Evolutionary conservation across 2,797 vertebrate genomes (phyloP).

Genomic region (Margarornis squamiger): DNA sequence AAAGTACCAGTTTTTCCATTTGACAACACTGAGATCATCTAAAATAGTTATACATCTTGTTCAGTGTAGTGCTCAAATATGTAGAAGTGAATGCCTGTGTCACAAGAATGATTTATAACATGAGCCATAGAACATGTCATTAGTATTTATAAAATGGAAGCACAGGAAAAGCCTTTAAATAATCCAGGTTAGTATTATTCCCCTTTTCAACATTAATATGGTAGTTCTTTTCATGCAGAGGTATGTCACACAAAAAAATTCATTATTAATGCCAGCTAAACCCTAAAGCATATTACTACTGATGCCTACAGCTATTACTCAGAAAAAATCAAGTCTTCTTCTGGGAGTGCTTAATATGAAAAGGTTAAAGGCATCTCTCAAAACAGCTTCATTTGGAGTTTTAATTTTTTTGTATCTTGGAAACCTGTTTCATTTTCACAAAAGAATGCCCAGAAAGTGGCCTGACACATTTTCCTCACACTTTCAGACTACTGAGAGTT

Average conservation of each 20-base stretch:
- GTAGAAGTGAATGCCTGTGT: neutral
- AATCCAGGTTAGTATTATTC: neutral
- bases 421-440: conserved; percentile 23
- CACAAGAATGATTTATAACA: neutral
- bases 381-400: neutral
- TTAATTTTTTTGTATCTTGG: neutral
- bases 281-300: neutral
- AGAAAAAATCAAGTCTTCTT: neutral
- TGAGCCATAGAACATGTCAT: neutral
- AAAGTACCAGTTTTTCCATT: neutral
- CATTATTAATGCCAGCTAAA: neutral
- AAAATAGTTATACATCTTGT: neutral
- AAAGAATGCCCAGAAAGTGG: neutral
- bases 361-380: neutral
- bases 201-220: neutral
- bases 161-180: neutral
- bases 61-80: neutral
- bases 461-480: neutral
- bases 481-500: neutral
- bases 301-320: neutral
- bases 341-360: neutral
- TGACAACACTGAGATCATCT: neutral
- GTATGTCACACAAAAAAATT: neutral
- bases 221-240: neutral
- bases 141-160: neutral